Evolutionary conservation across 2,113 vertebrate genomes (phyloP).

Genomic region (Suncus etruscus): DNA sequence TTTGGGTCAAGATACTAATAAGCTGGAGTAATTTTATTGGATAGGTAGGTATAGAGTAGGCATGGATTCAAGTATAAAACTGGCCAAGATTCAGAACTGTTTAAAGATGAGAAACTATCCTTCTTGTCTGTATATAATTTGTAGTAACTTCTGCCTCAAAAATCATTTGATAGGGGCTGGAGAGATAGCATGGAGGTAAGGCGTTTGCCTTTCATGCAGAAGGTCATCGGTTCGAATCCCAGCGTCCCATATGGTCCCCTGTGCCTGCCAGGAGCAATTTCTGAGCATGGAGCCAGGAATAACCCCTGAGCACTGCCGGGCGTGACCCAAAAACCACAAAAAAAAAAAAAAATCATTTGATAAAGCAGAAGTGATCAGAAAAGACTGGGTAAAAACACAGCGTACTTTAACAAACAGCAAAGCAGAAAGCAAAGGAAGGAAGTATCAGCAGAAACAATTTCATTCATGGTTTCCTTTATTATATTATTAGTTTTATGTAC

Average conservation of each 20-base stretch:
- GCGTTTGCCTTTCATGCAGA: too few species aligned
- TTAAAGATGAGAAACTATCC: neutral
- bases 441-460: constrained; percentile 19
- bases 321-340: too few species aligned
- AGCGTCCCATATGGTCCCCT: too few species aligned
- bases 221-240: too few species aligned
- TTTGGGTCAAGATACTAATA: neutral
- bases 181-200: too few species aligned
- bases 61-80: neutral
- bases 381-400: neutral
- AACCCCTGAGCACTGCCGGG: too few species aligned
- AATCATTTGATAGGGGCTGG: too few species aligned
- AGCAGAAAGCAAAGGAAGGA: neutral
- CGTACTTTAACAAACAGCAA: constrained; percentile 38
- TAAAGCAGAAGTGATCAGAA: constrained; percentile 24
- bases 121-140: neutral
- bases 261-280: too few species aligned
- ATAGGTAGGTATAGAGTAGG: neutral
- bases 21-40: neutral
- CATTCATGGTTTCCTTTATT: neutral
- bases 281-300: too few species aligned
- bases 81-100: neutral
- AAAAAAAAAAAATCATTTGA: neutral
- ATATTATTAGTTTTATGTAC: neutral
- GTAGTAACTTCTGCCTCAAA: constrained; percentile 20